A percentile compares a stretch with the other conserved stretches of the same genome.
These are phyloP conservation scores for Fissipunctia ypsillon DNA, from an alignment of 2,888 invertebrate genomes.

Conservation along the genomic window DNA sequence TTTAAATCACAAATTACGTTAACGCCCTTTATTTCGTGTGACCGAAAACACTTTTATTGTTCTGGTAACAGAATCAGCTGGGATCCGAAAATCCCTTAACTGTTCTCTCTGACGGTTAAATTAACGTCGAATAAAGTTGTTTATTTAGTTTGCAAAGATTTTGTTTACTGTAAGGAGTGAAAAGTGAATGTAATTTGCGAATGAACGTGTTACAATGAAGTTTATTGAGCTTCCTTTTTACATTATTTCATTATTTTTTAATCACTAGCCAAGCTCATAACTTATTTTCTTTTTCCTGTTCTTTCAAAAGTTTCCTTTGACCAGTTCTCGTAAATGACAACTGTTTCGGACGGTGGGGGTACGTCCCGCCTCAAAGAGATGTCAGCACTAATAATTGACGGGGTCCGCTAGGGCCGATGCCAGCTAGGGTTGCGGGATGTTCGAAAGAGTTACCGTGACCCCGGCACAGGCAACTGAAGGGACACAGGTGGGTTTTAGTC, in stretches of 20 bases:
- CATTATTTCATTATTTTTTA: background rate
- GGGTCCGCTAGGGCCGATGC: no score
- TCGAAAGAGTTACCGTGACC: no score
- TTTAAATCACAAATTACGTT: no score
- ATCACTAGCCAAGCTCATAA: no score
- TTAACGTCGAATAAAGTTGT: constrained; percentile 44
- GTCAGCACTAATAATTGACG: no score
- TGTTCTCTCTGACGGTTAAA: constrained; percentile 48
- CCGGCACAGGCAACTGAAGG: no score
- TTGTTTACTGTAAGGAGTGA: constrained; percentile 11
- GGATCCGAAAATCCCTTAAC: constrained; percentile 32
- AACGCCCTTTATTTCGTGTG: background rate
- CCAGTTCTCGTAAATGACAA: background rate
- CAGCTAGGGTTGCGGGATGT: no score
- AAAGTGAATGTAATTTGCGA: background rate
- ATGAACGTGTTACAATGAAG: background rate
- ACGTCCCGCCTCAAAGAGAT: no score
- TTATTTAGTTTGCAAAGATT: constrained; percentile 37
- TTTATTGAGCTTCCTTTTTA: background rate
- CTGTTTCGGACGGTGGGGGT: no score
- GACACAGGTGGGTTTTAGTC: no score
- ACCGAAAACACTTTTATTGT: constrained; percentile 33
- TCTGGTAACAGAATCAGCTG: constrained; percentile 3
- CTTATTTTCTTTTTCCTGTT: background rate
- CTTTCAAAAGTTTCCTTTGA: background rate